Evolutionary conservation across 1,140 invertebrate species (phyloP).

Genomic region (Drosophila nigromelanica): DNA sequence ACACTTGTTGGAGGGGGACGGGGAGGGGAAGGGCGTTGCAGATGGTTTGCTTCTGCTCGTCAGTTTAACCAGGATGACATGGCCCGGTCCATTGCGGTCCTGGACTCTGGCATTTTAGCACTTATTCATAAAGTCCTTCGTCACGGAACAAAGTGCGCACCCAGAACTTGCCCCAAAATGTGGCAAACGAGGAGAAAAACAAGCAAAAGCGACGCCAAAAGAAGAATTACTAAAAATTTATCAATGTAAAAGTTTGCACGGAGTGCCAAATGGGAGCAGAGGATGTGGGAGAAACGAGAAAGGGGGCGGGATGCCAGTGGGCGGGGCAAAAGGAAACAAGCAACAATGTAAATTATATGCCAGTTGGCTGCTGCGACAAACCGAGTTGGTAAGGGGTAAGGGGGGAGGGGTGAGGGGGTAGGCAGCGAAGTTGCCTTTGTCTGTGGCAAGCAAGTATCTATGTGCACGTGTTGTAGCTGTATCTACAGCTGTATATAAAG

Average conservation of each 20-base stretch:
- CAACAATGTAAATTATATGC: constrained; percentile 82
- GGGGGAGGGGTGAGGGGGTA: neutral
- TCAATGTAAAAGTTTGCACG: constrained; percentile 73
- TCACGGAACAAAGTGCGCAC: constrained; percentile 6
- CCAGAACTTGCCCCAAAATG: constrained; percentile 57
- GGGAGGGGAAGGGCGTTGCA: neutral
- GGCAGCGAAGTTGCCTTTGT: constrained; percentile 33
- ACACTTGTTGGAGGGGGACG: neutral
- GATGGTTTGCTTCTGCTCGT: constrained; percentile 54
- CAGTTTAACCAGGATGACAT: constrained; percentile 84
- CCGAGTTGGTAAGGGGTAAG: too few species aligned
- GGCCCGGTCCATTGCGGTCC: constrained; percentile 83
- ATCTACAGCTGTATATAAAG: constrained; percentile 21
- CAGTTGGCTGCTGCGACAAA: constrained; percentile 49
- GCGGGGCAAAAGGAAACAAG: constrained; percentile 59
- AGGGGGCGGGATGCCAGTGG: neutral
- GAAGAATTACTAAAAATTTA: constrained; percentile 82
- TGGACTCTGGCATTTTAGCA: constrained; percentile 83
- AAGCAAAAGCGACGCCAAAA: constrained; percentile 45
- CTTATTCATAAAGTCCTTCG: constrained; percentile 82
- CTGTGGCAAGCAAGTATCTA: constrained; percentile 6
- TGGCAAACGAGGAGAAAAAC: constrained; percentile 47
- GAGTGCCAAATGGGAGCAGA: constrained; percentile 26
- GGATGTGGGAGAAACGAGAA: neutral
- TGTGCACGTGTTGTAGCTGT: neutral